phyloP scores from a whole-genome alignment of 2,888 invertebrate genomes.

The Platycnemis pennipes region DNA sequence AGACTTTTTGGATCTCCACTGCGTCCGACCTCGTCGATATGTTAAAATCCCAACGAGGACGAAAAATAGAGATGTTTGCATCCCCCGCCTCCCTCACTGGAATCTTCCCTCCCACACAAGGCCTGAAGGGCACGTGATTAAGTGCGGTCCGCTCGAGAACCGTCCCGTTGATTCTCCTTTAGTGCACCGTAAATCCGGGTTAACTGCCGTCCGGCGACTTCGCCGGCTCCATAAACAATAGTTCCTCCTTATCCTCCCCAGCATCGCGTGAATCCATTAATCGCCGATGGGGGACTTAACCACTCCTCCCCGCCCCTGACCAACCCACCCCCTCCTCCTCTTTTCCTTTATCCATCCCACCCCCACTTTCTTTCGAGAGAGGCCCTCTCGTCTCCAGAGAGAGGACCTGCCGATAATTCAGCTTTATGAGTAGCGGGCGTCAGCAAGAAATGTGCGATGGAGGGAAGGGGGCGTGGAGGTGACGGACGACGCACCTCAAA shows the following conservation, averaged over 20 bases:
- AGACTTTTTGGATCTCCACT: not conserved
- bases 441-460: not conserved
- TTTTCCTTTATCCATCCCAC: too few relatives aligned
- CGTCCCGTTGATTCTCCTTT: constrained; percentile 5
- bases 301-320: too few relatives aligned
- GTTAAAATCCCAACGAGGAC: not conserved
- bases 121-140: not conserved
- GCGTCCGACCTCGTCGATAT: not conserved
- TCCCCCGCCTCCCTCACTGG: not conserved
- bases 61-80: constrained; percentile 5
- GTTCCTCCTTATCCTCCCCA: not conserved
- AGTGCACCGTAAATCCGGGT: constrained; percentile 5
- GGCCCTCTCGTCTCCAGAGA: not conserved
- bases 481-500: too few relatives aligned
- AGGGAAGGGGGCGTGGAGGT: too few relatives aligned
- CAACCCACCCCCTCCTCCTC: too few relatives aligned
- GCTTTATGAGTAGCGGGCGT: constrained; percentile 5
- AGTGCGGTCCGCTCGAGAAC: not conserved
- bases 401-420: constrained; percentile 30
- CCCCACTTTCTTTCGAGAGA: too few relatives aligned
- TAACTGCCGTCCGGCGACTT: not conserved
- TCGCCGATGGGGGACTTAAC: not conserved
- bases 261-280: constrained; percentile 8
- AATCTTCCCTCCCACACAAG: not conserved
- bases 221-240: constrained; percentile 5